phyloP scores from a whole-genome alignment of 2,888 invertebrate species.

The Xestia ashworthii region DNA sequence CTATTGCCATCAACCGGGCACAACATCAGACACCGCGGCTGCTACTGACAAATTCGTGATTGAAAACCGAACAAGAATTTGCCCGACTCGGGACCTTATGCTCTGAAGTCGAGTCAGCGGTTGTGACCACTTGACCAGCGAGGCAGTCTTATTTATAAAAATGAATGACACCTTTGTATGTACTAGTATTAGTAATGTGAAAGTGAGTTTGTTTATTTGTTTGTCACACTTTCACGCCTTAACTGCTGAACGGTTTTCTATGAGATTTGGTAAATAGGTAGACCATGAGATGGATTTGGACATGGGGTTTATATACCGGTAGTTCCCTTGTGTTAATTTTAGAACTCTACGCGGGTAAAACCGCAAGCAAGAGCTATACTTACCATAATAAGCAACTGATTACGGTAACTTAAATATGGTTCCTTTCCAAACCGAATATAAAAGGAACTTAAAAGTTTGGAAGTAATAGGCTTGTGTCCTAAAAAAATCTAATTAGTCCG shows the following conservation, averaged over 20 bases:
- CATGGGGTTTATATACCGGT: not conserved
- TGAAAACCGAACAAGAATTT: rapidly evolving
- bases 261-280: not conserved
- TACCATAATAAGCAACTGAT: not conserved
- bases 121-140: too few relatives aligned
- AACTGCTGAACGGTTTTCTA: not conserved
- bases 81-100: not conserved
- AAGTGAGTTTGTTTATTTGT: not conserved
- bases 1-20: not conserved
- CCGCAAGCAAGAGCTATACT: too few relatives aligned
- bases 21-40: not conserved
- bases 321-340: not conserved
- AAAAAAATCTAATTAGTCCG: too few relatives aligned
- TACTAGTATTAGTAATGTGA: not conserved
- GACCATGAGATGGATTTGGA: not conserved
- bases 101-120: too few relatives aligned
- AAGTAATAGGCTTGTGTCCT: too few relatives aligned
- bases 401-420: not conserved
- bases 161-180: too few relatives aligned
- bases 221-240: not conserved
- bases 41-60: not conserved
- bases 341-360: not conserved
- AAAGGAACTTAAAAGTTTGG: not conserved
- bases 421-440: not conserved
- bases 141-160: too few relatives aligned